Conservation (phyloP, 2,113 vertebrate species). For the Chamaea fasciata region DNA sequence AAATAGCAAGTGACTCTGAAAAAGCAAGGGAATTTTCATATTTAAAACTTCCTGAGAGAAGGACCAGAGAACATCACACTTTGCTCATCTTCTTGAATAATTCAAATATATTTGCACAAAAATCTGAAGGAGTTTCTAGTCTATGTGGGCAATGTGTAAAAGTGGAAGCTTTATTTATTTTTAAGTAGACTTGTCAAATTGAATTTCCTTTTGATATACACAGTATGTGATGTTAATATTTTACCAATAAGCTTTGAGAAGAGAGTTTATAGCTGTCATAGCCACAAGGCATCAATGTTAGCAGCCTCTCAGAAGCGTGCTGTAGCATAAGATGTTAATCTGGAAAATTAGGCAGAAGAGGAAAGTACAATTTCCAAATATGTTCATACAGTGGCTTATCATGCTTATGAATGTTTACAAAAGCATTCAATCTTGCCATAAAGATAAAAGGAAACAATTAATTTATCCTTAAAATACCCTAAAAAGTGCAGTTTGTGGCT, state of each 20-base stretch:
- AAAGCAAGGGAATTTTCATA: constrained; percentile 31
- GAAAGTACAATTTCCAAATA: background rate
- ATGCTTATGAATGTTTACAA: background rate
- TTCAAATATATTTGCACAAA: background rate
- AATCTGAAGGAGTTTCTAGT: constrained; percentile 8
- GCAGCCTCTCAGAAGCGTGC: background rate
- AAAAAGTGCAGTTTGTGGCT: background rate
- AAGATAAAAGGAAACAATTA: background rate
- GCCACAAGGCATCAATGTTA: background rate
- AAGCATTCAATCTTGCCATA: background rate
- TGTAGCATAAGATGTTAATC: background rate
- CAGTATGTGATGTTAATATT: background rate
- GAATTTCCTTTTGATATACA: background rate
- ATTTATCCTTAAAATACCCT: background rate
- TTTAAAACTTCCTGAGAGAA: constrained; percentile 38
- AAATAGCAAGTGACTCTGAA: background rate
- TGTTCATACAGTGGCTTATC: background rate
- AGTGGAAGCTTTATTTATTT: background rate
- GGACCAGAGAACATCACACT: background rate
- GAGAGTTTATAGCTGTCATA: background rate
- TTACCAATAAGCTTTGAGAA: background rate
- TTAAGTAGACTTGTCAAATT: background rate
- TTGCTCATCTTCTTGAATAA: constrained; percentile 33
- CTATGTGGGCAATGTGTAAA: background rate
- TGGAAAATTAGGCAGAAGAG: background rate